phyloP scores from a whole-genome alignment of 2,888 invertebrate genomes.

The Orchestes rusci region DNA sequence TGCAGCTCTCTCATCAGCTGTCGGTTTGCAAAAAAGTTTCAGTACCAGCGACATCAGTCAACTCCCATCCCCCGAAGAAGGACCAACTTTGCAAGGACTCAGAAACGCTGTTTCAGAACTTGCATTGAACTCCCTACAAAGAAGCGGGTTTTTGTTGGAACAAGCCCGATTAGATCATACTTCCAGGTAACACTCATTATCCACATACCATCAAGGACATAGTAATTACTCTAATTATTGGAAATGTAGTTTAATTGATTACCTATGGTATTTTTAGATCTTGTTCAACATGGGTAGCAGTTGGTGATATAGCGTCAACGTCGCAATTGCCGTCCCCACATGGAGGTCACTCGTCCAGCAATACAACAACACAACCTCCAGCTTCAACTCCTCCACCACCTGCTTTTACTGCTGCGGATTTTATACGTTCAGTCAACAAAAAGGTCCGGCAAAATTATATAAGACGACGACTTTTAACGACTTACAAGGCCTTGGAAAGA shows the following conservation, averaged over 20 bases:
- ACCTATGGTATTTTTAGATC: too few relatives aligned
- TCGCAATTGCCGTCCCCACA: constrained; percentile 81
- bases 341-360: constrained; percentile 46
- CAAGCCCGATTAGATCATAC: constrained; percentile 52
- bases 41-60: constrained; percentile 72
- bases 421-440: constrained; percentile 71
- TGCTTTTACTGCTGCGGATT: constrained; percentile 57
- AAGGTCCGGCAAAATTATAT: constrained; percentile 81
- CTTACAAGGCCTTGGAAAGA: constrained; percentile 72
- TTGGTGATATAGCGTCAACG: constrained; percentile 66
- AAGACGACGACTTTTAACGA: constrained; percentile 66
- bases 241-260: too few relatives aligned
- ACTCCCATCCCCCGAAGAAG: constrained; percentile 48
- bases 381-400: constrained; percentile 45
- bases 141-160: constrained; percentile 48
- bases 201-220: too few relatives aligned
- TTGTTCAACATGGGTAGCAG: constrained; percentile 83
- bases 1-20: constrained; percentile 68
- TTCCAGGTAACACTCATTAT: constrained; percentile 30
- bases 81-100: constrained; percentile 37
- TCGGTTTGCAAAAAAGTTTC: constrained; percentile 78
- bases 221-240: too few relatives aligned
- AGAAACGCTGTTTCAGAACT: constrained; percentile 50
- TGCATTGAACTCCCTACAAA: constrained; percentile 52
- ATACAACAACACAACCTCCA: constrained; percentile 28